A percentile compares a stretch with the other conserved stretches of the same genome.
Conservation (phyloP, 1,140 invertebrate species). For the Bicyclus anynana region DNA sequence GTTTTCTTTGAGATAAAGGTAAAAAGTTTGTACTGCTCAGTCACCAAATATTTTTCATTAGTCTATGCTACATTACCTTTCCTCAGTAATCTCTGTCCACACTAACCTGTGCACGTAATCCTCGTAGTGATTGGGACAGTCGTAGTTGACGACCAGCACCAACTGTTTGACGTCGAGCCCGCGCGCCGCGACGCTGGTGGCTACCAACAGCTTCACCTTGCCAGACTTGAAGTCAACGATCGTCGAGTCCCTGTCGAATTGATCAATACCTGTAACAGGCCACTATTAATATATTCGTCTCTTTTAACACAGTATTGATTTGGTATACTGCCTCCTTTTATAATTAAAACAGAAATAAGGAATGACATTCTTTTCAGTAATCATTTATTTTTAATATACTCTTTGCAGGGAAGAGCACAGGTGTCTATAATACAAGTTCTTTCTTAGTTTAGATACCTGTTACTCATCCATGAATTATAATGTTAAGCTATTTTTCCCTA, state of each 20-base stretch:
- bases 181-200: constrained; percentile 97
- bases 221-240: constrained; percentile 99
- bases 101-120: constrained; percentile 95
- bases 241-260: constrained; percentile 98
- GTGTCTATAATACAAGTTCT: too few species aligned
- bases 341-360: neutral
- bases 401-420: too few species aligned
- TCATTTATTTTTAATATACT: too few species aligned
- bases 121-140: constrained; percentile 99
- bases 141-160: constrained; percentile 98
- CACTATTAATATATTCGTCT: constrained; percentile 59
- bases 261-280: constrained; percentile 89
- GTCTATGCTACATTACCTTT: too few species aligned
- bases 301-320: constrained; percentile 10
- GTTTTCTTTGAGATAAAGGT: too few species aligned
- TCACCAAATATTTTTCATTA: neutral
- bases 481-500: too few species aligned
- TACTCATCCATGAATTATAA: too few species aligned
- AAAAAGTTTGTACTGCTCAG: too few species aligned
- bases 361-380: too few species aligned
- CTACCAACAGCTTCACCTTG: constrained; percentile 89
- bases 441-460: too few species aligned
- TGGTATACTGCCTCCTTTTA: constrained; percentile 7
- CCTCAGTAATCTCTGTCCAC: too few species aligned
- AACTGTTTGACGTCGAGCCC: constrained; percentile 99